Evolutionary conservation across 2,113 vertebrate species (phyloP).

Genomic region (Notothenia rossii): DNA sequence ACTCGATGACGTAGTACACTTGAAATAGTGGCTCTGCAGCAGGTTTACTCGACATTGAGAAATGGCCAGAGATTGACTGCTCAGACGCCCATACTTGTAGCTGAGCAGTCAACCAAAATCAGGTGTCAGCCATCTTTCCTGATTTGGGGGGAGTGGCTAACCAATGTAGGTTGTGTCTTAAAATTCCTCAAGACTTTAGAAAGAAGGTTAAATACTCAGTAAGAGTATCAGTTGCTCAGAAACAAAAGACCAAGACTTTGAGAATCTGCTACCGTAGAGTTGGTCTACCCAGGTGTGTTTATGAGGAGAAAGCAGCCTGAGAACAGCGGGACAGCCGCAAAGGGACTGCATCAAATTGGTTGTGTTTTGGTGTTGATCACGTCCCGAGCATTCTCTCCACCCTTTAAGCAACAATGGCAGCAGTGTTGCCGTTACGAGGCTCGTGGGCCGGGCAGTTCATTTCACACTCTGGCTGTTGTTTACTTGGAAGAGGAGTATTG

Average conservation of each 20-base stretch:
- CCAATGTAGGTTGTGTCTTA: neutral
- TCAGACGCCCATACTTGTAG: too few relatives aligned
- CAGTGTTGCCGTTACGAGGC: conserved; percentile 61
- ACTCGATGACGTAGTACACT: too few relatives aligned
- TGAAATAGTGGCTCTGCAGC: too few relatives aligned
- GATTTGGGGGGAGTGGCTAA: too few relatives aligned
- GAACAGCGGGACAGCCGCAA: conserved; percentile 34
- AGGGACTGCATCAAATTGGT: conserved; percentile 54
- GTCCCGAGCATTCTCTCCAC: conserved; percentile 55
- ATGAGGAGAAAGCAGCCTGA: conserved; percentile 4
- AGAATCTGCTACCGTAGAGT: neutral
- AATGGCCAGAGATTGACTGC: too few relatives aligned
- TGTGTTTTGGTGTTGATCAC: conserved; percentile 54
- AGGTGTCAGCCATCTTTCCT: too few relatives aligned
- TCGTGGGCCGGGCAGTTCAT: conserved; percentile 45
- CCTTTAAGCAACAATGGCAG: conserved; percentile 69
- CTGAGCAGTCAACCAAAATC: too few relatives aligned
- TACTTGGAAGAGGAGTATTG: conserved; percentile 59
- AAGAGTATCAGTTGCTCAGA: neutral
- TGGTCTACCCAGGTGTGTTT: neutral
- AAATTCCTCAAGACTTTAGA: neutral
- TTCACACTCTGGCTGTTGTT: conserved; percentile 70
- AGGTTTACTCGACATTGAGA: too few relatives aligned
- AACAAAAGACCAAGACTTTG: neutral
- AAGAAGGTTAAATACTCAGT: neutral